Percentiles rank a stretch among this genome's conserved stretches.
Conservation (phyloP, 2,888 invertebrate genomes). For the Leuctra nigra region DNA sequence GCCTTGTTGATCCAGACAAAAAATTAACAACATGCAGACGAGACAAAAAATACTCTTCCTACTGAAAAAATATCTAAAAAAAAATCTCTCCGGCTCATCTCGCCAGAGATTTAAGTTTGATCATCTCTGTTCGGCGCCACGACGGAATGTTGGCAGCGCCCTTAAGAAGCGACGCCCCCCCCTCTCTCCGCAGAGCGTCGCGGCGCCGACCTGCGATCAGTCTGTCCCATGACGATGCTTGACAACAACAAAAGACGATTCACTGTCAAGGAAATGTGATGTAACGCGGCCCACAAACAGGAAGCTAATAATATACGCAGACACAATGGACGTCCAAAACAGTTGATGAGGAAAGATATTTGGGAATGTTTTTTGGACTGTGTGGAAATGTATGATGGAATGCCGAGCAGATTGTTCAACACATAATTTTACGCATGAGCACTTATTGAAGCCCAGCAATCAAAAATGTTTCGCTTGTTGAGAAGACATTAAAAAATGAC, state of each 20-base stretch:
- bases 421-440: no score
- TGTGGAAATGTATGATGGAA: no score
- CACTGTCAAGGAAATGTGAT: not conserved
- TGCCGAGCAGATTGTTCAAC: no score
- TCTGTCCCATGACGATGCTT: not conserved
- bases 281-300: not conserved
- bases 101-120: slow-evolving; percentile 7
- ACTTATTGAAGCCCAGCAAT: no score
- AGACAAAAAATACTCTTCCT: not conserved
- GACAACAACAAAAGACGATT: not conserved
- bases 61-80: not conserved
- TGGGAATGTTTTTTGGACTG: not conserved
- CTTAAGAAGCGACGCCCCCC: not conserved
- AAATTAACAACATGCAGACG: not conserved
- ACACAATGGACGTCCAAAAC: no score
- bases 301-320: slow-evolving; percentile 3
- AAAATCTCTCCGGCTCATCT: not conserved
- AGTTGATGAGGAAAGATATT: not conserved
- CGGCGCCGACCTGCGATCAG: slow-evolving; percentile 1
- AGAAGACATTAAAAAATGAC: no score
- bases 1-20: no score
- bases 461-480: no score
- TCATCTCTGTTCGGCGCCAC: slow-evolving; percentile 5
- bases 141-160: slow-evolving; percentile 5
- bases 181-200: not conserved